A percentile compares a stretch with the other conserved stretches of the same genome.
Conservation (phyloP, 1,140 invertebrate genomes). For the Plodia interpunctella region DNA sequence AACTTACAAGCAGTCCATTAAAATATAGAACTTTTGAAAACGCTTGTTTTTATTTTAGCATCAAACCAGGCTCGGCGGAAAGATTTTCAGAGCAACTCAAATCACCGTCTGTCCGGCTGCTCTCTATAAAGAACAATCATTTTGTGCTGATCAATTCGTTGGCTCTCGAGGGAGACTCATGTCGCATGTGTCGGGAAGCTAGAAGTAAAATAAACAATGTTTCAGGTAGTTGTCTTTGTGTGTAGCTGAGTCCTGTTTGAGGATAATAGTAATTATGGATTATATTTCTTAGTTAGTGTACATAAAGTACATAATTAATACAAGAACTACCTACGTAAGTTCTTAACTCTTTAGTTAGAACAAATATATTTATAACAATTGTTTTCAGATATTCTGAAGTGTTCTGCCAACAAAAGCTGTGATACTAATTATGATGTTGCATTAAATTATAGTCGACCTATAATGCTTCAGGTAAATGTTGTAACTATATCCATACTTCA, state of each 20-base stretch:
- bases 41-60: slow-evolving; percentile 22
- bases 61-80: slow-evolving; percentile 77
- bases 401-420: slow-evolving; percentile 31
- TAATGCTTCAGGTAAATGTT: slow-evolving; percentile 49
- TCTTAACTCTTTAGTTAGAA: too few relatives aligned
- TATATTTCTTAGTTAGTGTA: too few relatives aligned
- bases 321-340: too few relatives aligned
- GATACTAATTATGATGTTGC: slow-evolving; percentile 22
- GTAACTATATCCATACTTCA: too few relatives aligned
- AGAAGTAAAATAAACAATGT: slow-evolving; percentile 84
- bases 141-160: slow-evolving; percentile 98
- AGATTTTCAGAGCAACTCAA: slow-evolving; percentile 89
- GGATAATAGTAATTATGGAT: too few relatives aligned
- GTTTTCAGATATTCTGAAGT: slow-evolving; percentile 38
- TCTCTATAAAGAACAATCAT: slow-evolving; percentile 86
- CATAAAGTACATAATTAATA: too few relatives aligned
- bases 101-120: slow-evolving; percentile 83
- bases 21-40: background rate
- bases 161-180: slow-evolving; percentile 96
- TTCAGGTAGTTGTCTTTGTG: slow-evolving; percentile 78
- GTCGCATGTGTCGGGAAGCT: slow-evolving; percentile 89
- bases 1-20: too few relatives aligned
- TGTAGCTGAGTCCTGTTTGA: too few relatives aligned
- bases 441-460: slow-evolving; percentile 44
- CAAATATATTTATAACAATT: background rate